These are phyloP conservation scores for Zapornia atra DNA, from an alignment of 2,113 vertebrate species.

Conservation along the genomic window DNA sequence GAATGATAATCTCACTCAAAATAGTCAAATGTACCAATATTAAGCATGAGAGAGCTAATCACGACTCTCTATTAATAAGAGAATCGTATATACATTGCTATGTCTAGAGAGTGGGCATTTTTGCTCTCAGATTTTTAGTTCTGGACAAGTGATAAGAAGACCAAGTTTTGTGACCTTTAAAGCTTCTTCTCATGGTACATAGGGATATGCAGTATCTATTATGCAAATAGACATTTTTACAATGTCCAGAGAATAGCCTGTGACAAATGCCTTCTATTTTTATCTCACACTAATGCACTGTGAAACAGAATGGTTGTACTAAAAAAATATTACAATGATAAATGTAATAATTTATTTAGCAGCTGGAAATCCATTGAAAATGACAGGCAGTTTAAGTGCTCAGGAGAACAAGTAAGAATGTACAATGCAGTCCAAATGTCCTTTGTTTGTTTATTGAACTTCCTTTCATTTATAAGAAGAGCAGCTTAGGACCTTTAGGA, in stretches of 20 bases:
- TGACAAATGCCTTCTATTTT: constrained; percentile 45
- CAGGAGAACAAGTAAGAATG: neutral
- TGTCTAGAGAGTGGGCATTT: neutral
- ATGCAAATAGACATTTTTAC: neutral
- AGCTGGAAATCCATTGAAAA: constrained; percentile 11
- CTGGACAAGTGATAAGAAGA: neutral
- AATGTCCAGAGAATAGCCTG: neutral
- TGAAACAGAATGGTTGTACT: neutral
- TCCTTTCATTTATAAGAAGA: neutral
- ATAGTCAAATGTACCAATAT: neutral
- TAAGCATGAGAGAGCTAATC: neutral
- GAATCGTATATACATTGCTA: neutral
- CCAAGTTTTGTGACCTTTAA: neutral
- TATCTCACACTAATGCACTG: neutral
- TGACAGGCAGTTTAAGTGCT: neutral
- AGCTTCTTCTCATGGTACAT: neutral
- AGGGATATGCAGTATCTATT: neutral
- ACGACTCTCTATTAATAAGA: neutral
- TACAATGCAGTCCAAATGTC: neutral
- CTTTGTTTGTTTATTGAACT: neutral
- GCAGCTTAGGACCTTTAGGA: neutral
- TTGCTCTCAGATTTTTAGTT: neutral
- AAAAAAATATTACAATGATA: neutral
- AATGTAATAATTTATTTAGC: constrained; percentile 51
- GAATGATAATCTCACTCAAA: neutral